A percentile compares a stretch with the other conserved stretches of the same genome.
phyloP scores from a whole-genome alignment of 2,797 vertebrate species.

The Chromis chromis region DNA sequence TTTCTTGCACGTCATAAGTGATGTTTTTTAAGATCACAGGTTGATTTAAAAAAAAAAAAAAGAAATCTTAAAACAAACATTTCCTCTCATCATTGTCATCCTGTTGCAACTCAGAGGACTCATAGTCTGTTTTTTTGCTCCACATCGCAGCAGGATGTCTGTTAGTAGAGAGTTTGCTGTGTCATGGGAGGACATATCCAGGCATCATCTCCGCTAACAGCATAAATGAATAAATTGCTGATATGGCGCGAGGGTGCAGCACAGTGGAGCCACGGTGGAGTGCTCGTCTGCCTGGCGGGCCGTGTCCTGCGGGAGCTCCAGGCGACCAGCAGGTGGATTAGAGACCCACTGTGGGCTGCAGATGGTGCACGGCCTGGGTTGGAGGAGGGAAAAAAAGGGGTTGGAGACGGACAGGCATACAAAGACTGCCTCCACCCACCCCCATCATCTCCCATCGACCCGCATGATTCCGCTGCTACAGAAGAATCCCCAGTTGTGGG shows the following conservation, averaged over 20 bases:
- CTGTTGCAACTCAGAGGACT: not conserved
- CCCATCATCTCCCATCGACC: constrained; percentile 46
- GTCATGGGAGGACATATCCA: constrained; percentile 44
- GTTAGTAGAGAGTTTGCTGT: constrained; percentile 47
- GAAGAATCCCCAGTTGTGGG: constrained; percentile 64
- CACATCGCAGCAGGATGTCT: constrained; percentile 25
- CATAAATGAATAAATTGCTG: constrained; percentile 47
- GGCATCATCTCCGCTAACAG: constrained; percentile 33
- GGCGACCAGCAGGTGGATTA: constrained; percentile 65
- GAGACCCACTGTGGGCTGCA: constrained; percentile 68
- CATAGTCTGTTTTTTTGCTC: constrained; percentile 3
- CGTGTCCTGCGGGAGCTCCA: constrained; percentile 59
- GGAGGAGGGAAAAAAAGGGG: constrained; percentile 59
- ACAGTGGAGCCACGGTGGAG: constrained; percentile 26
- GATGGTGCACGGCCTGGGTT: constrained; percentile 73
- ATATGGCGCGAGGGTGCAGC: constrained; percentile 36
- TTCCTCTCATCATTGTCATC: not conserved
- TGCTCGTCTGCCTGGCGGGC: constrained; percentile 44
- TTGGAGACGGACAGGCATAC: constrained; percentile 63
- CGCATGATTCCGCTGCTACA: constrained; percentile 54
- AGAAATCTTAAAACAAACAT: not conserved
- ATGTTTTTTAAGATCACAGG: constrained; percentile 2
- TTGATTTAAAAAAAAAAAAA: too few species aligned
- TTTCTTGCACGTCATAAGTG: not conserved
- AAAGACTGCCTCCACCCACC: constrained; percentile 56